A percentile compares a stretch with the other conserved stretches of the same genome.
Evolutionary conservation across 1,140 invertebrate species (phyloP).

Genomic region (Bombus waltoni): DNA sequence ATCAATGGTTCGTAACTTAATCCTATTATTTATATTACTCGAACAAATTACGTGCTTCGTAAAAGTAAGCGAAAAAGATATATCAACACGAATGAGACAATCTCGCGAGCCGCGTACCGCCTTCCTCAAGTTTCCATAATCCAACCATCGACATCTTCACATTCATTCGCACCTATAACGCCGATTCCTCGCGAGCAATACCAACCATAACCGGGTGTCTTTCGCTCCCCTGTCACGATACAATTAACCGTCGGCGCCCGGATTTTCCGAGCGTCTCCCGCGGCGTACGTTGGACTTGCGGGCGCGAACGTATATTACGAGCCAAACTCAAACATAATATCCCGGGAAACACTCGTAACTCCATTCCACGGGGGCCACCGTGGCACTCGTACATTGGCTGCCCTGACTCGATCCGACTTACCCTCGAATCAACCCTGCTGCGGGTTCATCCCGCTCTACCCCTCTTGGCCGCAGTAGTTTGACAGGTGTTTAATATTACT

Average conservation of each 20-base stretch:
- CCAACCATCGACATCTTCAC: background rate
- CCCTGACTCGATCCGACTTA: background rate
- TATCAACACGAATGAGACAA: too few relatives aligned
- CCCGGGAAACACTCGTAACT: slow-evolving; percentile 73
- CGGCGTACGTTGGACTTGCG: slow-evolving; percentile 30
- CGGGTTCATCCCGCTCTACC: background rate
- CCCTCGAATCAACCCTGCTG: background rate
- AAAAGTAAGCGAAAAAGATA: too few relatives aligned
- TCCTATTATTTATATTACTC: too few relatives aligned
- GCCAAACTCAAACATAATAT: slow-evolving; percentile 75
- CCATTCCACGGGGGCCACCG: slow-evolving; percentile 53
- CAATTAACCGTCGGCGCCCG: slow-evolving; percentile 4
- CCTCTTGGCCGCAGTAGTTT: slow-evolving; percentile 54
- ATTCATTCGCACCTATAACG: background rate
- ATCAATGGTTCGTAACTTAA: too few relatives aligned
- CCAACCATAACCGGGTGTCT: background rate
- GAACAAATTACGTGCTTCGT: too few relatives aligned
- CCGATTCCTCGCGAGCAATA: background rate
- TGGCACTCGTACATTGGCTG: slow-evolving; percentile 11
- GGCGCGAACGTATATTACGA: slow-evolving; percentile 67
- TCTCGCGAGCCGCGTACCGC: too few relatives aligned
- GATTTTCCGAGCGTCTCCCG: slow-evolving; percentile 9
- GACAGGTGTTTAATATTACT: slow-evolving; percentile 75
- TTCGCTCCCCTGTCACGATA: background rate
- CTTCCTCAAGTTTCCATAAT: background rate